These are phyloP conservation scores for Drosophila kanekoi DNA, from an alignment of 2,888 invertebrate species.

Conservation along the genomic window DNA sequence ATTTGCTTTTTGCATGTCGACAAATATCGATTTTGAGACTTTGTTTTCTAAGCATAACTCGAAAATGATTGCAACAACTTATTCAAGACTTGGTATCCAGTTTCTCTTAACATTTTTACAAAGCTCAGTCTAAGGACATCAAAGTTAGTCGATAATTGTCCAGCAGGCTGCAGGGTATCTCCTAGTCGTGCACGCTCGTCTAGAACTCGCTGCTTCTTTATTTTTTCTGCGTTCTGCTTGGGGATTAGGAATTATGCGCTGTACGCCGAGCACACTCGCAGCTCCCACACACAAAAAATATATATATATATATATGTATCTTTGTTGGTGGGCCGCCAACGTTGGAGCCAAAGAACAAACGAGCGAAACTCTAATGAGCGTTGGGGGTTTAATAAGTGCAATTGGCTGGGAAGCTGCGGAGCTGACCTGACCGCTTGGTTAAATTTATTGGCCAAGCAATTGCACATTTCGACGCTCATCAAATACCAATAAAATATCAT, in stretches of 20 bases:
- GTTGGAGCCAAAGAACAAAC: conserved; percentile 1
- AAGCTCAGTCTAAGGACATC: background rate
- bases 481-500: conserved; percentile 80
- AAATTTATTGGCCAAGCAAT: conserved; percentile 72
- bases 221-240: conserved; percentile 40
- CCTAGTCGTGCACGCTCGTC: background rate
- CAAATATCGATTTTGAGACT: background rate
- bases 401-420: conserved; percentile 46
- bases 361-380: conserved; percentile 59
- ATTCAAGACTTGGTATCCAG: too few species aligned
- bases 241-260: conserved; percentile 80
- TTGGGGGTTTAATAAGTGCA: conserved; percentile 65
- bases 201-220: conserved; percentile 38
- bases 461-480: conserved; percentile 74
- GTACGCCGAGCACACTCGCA: conserved; percentile 8
- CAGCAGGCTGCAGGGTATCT: background rate
- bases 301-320: conserved; percentile 9
- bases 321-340: conserved; percentile 53
- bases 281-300: conserved; percentile 40
- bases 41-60: too few species aligned
- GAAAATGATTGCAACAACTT: too few species aligned
- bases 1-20: background rate
- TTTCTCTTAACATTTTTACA: too few species aligned
- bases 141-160: background rate
- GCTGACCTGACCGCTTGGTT: background rate